Conservation (phyloP, 2,888 invertebrate species). For the Cybosia mesomella region DNA sequence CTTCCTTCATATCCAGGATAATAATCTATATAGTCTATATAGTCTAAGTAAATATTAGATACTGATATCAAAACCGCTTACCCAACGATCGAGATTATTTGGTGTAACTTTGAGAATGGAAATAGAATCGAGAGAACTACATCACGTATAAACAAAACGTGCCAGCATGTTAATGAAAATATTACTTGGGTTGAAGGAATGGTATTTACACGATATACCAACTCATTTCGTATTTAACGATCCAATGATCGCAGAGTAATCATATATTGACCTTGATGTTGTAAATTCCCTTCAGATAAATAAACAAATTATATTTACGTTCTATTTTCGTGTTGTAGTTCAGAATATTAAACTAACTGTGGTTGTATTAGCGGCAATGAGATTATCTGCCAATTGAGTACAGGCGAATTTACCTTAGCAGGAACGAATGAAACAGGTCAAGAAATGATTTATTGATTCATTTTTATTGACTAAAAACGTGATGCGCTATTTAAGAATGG, state of each 20-base stretch:
- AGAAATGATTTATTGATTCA: no score
- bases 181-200: background rate
- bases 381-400: background rate
- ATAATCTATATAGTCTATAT: no score
- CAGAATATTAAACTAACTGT: background rate
- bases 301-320: constrained; percentile 18
- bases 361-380: background rate
- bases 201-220: constrained; percentile 4
- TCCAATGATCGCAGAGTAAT: constrained; percentile 9
- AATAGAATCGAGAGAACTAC: background rate
- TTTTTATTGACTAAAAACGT: background rate
- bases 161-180: constrained; percentile 4
- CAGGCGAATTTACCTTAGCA: background rate
- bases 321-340: background rate
- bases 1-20: no score
- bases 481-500: background rate
- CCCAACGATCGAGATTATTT: background rate
- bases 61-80: background rate
- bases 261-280: constrained; percentile 11
- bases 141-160: background rate
- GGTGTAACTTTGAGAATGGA: background rate
- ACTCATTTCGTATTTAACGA: constrained; percentile 2
- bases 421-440: background rate
- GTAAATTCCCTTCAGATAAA: constrained; percentile 7
- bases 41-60: no score